Base-by-base conservation (phyloP, 2,113 vertebrate species). In the Epinephelus cyanopodus region DNA sequence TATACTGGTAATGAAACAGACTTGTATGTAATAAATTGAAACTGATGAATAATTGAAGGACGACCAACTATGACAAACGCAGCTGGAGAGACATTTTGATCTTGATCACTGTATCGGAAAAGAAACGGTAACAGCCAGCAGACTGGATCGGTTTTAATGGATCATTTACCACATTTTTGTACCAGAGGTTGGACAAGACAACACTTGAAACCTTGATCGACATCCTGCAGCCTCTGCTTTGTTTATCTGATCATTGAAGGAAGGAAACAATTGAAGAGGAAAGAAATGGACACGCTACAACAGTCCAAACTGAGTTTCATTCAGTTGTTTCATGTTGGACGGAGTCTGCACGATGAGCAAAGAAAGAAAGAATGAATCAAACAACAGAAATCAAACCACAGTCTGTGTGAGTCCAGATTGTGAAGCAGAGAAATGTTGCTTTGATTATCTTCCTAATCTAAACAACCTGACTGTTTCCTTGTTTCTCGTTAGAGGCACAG, bases 361-460 rank as follows among this genome's bases (percentile, higher is more conserved):
- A 77, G 27, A 69, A 56, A 61, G 3, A 39, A 37, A 50, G 25
- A 57, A 48, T 6, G 5, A 76, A 21, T 29, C 6, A 45, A 58
- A 60, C 60, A 19, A 39, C 13, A 63, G 39, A 65, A 48, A 57
- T 1, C 2, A 14, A 74, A 27, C 9, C 0, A 45, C 23, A 21
- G 29, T 10, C 21, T 56, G n/a, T 48, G 57, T 6, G 21, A 27
- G 37, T 82, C 48, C 50, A 18, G 39, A 37, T 33, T 52, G 13
- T 62, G 42, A 75, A 61, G 4, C 19, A 47, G 69, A 77, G 50
- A 69, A 79, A 85, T 57, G 71, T 64, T 76, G 75, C 1, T 79
- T 77, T 72, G 50, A 86, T 84, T 79, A 67, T 79, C 66, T 13
- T 77, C 25, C n/a, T 77, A 27, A 74, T 80, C 12, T 5, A 21